phyloP scores from a whole-genome alignment of 2,888 invertebrate genomes.

The Acrobeloides nanus region DNA sequence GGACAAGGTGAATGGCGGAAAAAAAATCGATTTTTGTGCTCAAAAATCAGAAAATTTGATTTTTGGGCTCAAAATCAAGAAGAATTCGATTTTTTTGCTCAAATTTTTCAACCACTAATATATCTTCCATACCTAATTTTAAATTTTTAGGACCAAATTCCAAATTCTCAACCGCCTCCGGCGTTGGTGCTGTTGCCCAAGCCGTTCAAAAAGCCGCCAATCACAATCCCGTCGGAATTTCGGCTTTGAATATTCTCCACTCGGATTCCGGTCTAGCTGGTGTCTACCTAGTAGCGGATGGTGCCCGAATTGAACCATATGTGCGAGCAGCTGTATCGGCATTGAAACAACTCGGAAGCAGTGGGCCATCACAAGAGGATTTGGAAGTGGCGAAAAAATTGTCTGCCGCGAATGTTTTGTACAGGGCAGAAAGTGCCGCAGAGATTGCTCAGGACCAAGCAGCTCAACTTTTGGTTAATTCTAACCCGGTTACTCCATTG shows the following conservation, averaged over 20 bases:
- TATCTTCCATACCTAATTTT: too few relatives aligned
- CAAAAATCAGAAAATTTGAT: background rate
- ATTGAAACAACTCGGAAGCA: constrained; percentile 30
- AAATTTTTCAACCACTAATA: constrained; percentile 9
- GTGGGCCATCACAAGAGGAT: constrained; percentile 26
- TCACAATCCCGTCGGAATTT: constrained; percentile 24
- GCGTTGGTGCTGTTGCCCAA: constrained; percentile 22
- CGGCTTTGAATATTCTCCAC: constrained; percentile 35
- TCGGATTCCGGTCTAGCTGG: constrained; percentile 44
- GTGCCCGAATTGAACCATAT: constrained; percentile 17
- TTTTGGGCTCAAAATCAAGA: background rate
- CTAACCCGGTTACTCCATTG: constrained; percentile 27
- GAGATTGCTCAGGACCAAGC: constrained; percentile 30
- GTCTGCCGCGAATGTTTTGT: constrained; percentile 17
- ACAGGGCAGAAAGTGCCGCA: constrained; percentile 13
- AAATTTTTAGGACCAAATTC: constrained; percentile 16
- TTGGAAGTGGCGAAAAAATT: constrained; percentile 21
- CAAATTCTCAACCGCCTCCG: constrained; percentile 17
- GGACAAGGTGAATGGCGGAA: constrained; percentile 19
- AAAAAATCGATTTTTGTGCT: background rate
- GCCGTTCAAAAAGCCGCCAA: constrained; percentile 31
- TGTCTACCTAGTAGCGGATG: constrained; percentile 39
- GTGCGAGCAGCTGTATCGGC: constrained; percentile 30
- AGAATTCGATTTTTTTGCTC: background rate
- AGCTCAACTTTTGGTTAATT: constrained; percentile 39